Conservation (phyloP, 37 sponge, comb jelly and placozoan species). For the Eunapius fragilis region DNA sequence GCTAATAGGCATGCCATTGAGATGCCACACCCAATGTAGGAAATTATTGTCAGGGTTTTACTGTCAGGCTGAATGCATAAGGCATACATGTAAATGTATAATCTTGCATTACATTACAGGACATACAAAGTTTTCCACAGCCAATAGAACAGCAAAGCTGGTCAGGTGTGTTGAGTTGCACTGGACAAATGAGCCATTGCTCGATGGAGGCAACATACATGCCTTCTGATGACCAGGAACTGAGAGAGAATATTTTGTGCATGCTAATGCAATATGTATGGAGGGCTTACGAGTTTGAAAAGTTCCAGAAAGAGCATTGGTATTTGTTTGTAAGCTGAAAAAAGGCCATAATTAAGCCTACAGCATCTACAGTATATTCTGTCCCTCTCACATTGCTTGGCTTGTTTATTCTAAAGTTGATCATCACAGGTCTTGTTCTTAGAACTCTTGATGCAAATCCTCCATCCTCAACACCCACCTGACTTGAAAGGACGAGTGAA, state of each 20-base stretch:
- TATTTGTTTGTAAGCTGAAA: neutral
- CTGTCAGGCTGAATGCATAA: neutral
- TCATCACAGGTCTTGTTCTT: neutral
- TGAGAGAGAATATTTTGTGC: neutral
- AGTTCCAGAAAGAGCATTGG: conserved; percentile 24
- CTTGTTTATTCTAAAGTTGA: neutral
- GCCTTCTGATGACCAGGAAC: neutral
- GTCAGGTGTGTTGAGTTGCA: conserved; percentile 61
- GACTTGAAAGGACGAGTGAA: conserved; percentile 11
- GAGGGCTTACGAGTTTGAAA: neutral
- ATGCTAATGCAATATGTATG: neutral
- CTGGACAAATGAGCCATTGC: neutral
- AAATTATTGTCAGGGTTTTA: conserved; percentile 24
- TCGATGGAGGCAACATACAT: neutral
- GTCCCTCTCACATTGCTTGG: neutral
- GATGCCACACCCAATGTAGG: conserved; percentile 55
- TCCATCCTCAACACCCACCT: neutral
- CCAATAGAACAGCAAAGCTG: conserved; percentile 69
- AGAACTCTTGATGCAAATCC: neutral
- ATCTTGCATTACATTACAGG: neutral
- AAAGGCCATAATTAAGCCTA: neutral
- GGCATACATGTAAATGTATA: neutral
- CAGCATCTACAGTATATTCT: neutral
- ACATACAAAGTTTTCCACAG: conserved; percentile 14
- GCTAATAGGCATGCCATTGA: conserved; percentile 45